Evolutionary conservation across 2,888 invertebrate genomes (phyloP), one percentile per base, ranked within the genome.

Genomic region (Invenusta paracnida): DNA sequence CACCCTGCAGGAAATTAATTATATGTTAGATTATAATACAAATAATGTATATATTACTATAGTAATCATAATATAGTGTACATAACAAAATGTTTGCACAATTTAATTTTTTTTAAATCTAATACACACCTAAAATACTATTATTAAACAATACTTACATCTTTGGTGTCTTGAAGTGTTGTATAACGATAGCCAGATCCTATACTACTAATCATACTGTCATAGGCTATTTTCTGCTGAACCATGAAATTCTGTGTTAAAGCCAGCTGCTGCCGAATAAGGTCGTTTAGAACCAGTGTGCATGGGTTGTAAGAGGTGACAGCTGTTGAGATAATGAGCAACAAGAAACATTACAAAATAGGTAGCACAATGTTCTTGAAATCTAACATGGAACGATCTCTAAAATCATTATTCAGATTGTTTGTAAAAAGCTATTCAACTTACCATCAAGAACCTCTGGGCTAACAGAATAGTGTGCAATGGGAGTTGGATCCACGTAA

Each of bases 381-480:
- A n/a, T n/a, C n/a, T n/a, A n/a, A n/a, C n/a, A n/a, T n/a, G n/a
- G n/a, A n/a, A n/a, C n/a, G n/a, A n/a, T n/a, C n/a, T n/a, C n/a
- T n/a, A n/a, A n/a, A n/a, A n/a, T n/a, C n/a, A n/a, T n/a, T n/a
- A n/a, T n/a, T n/a, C n/a, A n/a, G n/a, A n/a, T n/a, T n/a, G n/a
- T n/a, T n/a, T n/a, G n/a, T n/a, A n/a, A n/a, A n/a, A n/a, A n/a
- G n/a, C n/a, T n/a, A n/a, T n/a, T n/a, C n/a, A n/a, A 1, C 27
- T 29, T 81, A 85, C 85, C 28, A 29, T 85, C 85, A 23, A 85
- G 81, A 81, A 30, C 29, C 30, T 85, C 85, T 2, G 83, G 81
- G 82, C 81, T 79, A 27, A 85, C 85, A 28, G 79, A 29, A 31
- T 83, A 85, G 1, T 85, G 85, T 67, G 85, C 85, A 25, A 85